Base-by-base conservation (phyloP, 2,797 vertebrate species). In the Heliangelus exortis region DNA sequence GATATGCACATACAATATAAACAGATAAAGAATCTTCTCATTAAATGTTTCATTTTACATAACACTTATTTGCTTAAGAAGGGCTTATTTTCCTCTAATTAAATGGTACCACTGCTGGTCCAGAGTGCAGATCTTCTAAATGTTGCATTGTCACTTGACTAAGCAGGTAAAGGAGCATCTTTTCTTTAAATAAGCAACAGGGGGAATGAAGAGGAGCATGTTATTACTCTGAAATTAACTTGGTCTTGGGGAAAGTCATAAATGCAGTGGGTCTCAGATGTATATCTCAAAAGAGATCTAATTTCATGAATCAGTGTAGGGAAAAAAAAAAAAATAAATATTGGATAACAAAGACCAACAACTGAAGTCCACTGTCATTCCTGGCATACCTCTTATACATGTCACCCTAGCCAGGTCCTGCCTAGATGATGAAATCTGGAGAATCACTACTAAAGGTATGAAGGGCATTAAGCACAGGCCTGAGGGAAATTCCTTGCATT, bases 401-500 rank as follows among this genome's bases (percentile, higher is more conserved):
- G 5, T 47, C 61, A 31, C 12, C 22, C 55, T 84, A 50, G 77
- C 23, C 39, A 84, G 69, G 63, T 26, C 33, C 45, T 82, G 41
- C 19, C 34, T 41, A 61, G 45, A 34, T 73, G 21, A 17, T 74
- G 53, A 91, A 73, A 79, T 69, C 50, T 29, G 50, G 13, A 88
- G 31, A 73, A 73, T 36, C 2, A 2, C 18, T 76, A 15, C 43
- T 78, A 34, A 78, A 73, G n/a, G 31, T 17, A 81, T 33, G 7
- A 69, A 72, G 12, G 4, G 17, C 10, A 31, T 33, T 33, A 88
- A 90, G 14, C 9, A 72, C 7, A 89, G 34, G 39, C 76, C 76
- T 75, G 45, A 86, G 57, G 79, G 63, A 86, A 93, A 92, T 88
- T 81, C 54, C 50, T 88, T 23, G n/a, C 25, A 76, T 88, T 92